phyloP scores from a whole-genome alignment of 1,140 invertebrate species.

The Bombyx mandarina region DNA sequence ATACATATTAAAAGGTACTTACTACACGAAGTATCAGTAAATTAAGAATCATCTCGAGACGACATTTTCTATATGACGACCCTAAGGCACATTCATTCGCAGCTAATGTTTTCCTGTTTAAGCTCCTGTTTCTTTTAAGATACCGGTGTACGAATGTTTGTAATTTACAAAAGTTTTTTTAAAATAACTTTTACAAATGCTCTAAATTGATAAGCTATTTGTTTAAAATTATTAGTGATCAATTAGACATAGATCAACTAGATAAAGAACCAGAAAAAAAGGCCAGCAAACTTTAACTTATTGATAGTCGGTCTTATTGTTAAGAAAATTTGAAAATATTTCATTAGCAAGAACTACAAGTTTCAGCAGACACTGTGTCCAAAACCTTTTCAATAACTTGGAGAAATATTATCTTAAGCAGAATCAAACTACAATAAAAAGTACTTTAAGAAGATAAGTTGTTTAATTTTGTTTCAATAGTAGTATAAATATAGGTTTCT shows the following conservation, averaged over 20 bases:
- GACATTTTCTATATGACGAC: background rate
- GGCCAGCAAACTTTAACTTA: constrained; percentile 8
- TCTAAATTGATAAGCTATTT: constrained; percentile 10
- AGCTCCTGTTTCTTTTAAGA: constrained; percentile 10
- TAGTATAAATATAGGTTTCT: too few species aligned
- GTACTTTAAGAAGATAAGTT: too few species aligned
- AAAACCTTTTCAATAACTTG: constrained; percentile 14
- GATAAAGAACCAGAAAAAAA: constrained; percentile 6
- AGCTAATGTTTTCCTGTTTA: constrained; percentile 11
- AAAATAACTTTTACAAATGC: constrained; percentile 9
- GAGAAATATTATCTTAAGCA: constrained; percentile 7
- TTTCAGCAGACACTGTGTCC: constrained; percentile 13
- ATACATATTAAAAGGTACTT: constrained; percentile 14
- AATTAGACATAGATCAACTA: background rate
- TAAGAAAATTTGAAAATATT: constrained; percentile 18
- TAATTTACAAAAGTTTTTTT: constrained; percentile 10
- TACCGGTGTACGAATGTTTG: constrained; percentile 1
- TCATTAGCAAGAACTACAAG: constrained; percentile 15
- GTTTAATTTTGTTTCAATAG: too few species aligned
- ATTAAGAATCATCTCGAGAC: constrained; percentile 9
- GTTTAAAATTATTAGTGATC: constrained; percentile 6
- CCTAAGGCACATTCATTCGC: background rate
- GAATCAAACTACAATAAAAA: too few species aligned
- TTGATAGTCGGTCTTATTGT: constrained; percentile 4
- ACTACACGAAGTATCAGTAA: constrained; percentile 12